A percentile compares a stretch with the other conserved stretches of the same genome.
These are phyloP conservation scores for Alloscopus bannaensis DNA, from an alignment of 2,888 invertebrate species.

Conservation along the genomic window DNA sequence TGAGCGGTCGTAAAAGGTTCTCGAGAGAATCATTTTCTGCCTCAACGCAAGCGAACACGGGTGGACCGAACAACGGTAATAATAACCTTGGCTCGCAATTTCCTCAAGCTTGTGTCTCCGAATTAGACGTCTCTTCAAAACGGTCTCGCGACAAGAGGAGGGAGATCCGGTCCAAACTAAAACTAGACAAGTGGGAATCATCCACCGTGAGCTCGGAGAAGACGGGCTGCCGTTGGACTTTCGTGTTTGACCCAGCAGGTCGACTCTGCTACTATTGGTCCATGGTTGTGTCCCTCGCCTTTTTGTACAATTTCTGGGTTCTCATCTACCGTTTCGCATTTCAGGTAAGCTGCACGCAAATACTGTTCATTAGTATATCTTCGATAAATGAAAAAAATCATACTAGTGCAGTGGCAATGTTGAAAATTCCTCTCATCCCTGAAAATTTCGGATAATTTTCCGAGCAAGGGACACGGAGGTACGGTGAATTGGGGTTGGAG, in stretches of 20 bases:
- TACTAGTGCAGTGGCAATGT: no score
- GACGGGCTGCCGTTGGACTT: conserved; percentile 88
- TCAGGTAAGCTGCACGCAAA: conserved; percentile 95
- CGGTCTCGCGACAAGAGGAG: conserved; percentile 77
- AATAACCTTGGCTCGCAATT: conserved; percentile 70
- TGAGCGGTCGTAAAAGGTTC: conserved; percentile 75
- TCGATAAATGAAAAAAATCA: no score
- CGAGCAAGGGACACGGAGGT: no score
- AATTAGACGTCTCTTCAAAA: conserved; percentile 86
- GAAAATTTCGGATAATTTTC: no score
- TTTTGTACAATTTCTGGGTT: conserved; percentile 98
- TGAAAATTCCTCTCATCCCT: no score
- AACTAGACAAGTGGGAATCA: conserved; percentile 75
- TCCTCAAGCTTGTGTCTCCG: conserved; percentile 78
- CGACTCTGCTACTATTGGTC: conserved; percentile 98
- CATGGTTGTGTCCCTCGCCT: conserved; percentile 96
- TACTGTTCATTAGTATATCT: no score
- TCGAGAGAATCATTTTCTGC: conserved; percentile 86
- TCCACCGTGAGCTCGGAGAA: conserved; percentile 74
- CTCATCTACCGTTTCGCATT: conserved; percentile 99
- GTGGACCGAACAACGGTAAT: conserved; percentile 69
- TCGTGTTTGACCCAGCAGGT: conserved; percentile 99
- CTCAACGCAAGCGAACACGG: conserved; percentile 75
- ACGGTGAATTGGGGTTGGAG: no score
- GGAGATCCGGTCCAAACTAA: conserved; percentile 75